phyloP scores from a whole-genome alignment of 2,888 invertebrate genomes.

The Ypsolopha sequella region DNA sequence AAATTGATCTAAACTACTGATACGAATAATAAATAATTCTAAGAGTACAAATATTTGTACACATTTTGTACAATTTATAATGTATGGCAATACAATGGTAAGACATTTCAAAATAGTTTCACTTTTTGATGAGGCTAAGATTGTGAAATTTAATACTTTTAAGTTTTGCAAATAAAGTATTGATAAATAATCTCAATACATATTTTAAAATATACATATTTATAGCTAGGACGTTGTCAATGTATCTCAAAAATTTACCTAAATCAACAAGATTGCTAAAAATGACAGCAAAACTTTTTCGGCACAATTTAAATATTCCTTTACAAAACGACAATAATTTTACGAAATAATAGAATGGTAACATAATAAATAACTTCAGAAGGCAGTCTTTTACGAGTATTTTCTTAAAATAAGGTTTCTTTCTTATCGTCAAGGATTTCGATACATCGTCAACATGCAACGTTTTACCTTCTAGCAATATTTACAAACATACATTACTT shows the following conservation, averaged over 20 bases:
- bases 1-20: conserved; percentile 4
- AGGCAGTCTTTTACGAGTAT: background rate
- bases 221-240: conserved; percentile 42
- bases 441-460: conserved; percentile 56
- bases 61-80: conserved; percentile 34
- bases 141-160: conserved; percentile 19
- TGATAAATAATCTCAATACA: conserved; percentile 3
- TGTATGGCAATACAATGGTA: conserved; percentile 28
- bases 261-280: background rate
- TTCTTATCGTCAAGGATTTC: background rate
- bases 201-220: conserved; percentile 12
- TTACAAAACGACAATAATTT: background rate
- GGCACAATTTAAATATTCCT: background rate
- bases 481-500: too few species aligned
- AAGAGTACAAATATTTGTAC: conserved; percentile 12
- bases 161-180: background rate
- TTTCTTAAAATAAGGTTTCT: background rate
- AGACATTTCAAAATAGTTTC: background rate
- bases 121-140: conserved; percentile 25
- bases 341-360: too few species aligned
- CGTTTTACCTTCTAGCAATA: background rate
- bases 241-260: conserved; percentile 19
- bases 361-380: too few species aligned
- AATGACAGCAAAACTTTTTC: background rate
- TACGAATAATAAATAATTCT: background rate